phyloP scores from a whole-genome alignment of 2,113 vertebrate species.

The Gallinago jamesoni region DNA sequence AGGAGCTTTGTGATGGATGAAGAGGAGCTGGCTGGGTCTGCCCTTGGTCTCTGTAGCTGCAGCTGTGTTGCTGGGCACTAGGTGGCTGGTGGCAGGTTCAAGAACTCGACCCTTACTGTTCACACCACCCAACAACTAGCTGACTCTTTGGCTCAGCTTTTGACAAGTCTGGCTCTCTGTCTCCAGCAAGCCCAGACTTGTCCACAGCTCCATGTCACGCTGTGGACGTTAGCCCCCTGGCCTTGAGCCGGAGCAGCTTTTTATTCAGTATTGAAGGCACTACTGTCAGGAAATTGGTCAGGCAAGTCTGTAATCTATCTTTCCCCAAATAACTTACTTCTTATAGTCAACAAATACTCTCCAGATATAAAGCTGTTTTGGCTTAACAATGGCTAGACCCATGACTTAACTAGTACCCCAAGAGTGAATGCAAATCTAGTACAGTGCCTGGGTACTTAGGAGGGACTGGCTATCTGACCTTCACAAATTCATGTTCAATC shows the following conservation, averaged over 20 bases:
- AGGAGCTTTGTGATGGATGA: not conserved
- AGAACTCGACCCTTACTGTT: not conserved
- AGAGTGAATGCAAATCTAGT: not conserved
- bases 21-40: not conserved
- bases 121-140: not conserved
- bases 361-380: not conserved
- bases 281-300: not conserved
- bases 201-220: fast-evolving
- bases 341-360: not conserved
- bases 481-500: not conserved
- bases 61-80: not conserved
- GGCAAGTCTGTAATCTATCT: not conserved
- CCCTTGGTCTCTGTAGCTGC: not conserved
- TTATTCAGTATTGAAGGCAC: not conserved
- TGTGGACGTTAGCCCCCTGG: not conserved
- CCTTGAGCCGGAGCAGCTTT: not conserved
- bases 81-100: not conserved
- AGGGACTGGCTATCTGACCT: not conserved
- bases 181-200: not conserved
- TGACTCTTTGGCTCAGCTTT: not conserved
- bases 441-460: not conserved
- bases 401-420: not conserved
- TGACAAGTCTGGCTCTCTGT: not conserved
- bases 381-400: not conserved
- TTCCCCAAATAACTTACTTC: not conserved